Evolutionary conservation across 2,113 vertebrate species (phyloP).

Genomic region (Lasiurus cinereus): DNA sequence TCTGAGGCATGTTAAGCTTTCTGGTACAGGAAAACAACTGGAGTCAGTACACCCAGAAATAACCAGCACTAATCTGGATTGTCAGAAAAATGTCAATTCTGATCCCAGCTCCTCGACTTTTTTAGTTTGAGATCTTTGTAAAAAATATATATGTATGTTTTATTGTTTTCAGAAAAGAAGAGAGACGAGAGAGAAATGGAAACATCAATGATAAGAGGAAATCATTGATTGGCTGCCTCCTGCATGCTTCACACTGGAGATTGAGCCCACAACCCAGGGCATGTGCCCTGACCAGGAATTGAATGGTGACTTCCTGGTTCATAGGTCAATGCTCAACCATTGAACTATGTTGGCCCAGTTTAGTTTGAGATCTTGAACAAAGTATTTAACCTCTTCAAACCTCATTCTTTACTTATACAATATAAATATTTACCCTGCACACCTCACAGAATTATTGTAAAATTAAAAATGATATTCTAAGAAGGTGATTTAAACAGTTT

Average conservation of each 20-base stretch:
- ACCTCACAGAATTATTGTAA: background rate
- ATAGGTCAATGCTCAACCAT: no score
- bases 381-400: background rate
- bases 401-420: background rate
- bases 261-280: no score
- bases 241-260: no score
- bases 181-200: no score
- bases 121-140: background rate
- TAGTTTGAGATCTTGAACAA: background rate
- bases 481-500: background rate
- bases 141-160: no score
- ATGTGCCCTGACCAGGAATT: no score
- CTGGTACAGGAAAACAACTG: background rate
- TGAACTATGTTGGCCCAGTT: background rate
- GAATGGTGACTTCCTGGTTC: no score
- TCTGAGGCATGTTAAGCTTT: background rate
- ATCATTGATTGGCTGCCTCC: no score
- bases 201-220: no score
- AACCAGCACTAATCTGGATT: background rate
- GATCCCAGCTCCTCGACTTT: background rate
- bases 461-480: constrained; percentile 4
- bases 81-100: background rate
- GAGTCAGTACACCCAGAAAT: background rate
- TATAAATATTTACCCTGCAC: constrained; percentile 3
- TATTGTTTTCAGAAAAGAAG: no score